Conservation (phyloP, 2,797 vertebrate species). For the Aldrovandia affinis region DNA sequence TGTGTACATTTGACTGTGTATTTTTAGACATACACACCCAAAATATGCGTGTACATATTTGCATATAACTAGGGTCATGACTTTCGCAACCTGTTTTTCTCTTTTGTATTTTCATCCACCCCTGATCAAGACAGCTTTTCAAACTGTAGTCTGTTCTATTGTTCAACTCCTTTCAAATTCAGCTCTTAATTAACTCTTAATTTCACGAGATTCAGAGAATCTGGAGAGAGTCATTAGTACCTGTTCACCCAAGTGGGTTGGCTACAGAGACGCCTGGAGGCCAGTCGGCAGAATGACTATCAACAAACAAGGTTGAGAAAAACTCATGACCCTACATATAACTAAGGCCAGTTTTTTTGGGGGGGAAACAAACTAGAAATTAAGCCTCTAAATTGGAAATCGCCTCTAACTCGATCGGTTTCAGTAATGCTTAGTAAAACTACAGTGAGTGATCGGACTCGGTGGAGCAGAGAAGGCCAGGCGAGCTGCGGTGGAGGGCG, state of each 20-base stretch:
- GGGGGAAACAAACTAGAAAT: constrained; percentile 66
- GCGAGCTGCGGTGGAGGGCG: constrained; percentile 42
- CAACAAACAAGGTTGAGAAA: background rate
- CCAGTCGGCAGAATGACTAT: background rate
- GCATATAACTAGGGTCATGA: constrained; percentile 73
- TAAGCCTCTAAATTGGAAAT: constrained; percentile 59
- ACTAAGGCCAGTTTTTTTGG: constrained; percentile 79
- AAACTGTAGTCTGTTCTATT: background rate
- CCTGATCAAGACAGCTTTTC: background rate
- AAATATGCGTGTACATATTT: constrained; percentile 43
- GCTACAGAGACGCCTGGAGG: background rate
- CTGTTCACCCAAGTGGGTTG: background rate
- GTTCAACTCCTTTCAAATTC: no score
- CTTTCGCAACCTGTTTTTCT: background rate
- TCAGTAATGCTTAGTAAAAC: constrained; percentile 67
- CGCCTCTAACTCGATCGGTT: constrained; percentile 62
- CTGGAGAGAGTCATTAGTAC: no score
- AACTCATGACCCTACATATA: constrained; percentile 40
- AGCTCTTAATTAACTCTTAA: no score
- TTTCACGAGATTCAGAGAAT: background rate
- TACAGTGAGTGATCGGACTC: constrained; percentile 59
- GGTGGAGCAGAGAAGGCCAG: constrained; percentile 55
- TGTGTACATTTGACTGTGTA: constrained; percentile 49
- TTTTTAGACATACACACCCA: constrained; percentile 17
- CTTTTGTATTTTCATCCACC: background rate